Conservation (phyloP, 2,113 vertebrate genomes). For the Jacana jacana region DNA sequence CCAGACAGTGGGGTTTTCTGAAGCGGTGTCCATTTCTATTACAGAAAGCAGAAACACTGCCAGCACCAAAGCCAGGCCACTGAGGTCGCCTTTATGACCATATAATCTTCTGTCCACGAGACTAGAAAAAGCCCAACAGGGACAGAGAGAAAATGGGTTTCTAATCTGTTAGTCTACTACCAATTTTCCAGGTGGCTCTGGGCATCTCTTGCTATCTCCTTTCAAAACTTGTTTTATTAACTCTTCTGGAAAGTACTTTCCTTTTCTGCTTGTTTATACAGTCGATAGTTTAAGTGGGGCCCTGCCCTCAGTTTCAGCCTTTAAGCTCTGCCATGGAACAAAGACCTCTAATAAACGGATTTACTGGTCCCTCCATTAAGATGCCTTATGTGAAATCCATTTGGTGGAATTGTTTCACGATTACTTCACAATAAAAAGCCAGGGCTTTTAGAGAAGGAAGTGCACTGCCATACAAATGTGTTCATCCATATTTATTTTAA, state of each 20-base stretch:
- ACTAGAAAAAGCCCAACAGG: neutral
- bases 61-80: neutral
- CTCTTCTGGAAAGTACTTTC: neutral
- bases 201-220: neutral
- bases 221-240: neutral
- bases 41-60: neutral
- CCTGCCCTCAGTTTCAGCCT: neutral
- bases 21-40: neutral
- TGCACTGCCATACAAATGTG: neutral
- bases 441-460: neutral
- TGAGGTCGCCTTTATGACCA: neutral
- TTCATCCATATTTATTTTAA: neutral
- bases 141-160: neutral
- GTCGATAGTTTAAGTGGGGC: neutral
- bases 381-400: neutral
- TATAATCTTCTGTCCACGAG: neutral
- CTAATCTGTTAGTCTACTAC: neutral
- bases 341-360: neutral
- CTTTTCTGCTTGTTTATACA: neutral
- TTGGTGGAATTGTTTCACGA: neutral
- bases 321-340: neutral
- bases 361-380: neutral
- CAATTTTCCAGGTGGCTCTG: neutral
- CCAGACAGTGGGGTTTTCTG: accelerated
- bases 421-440: neutral